Base-by-base conservation (phyloP, 2,888 invertebrate genomes). In the Cerastis leucographa region DNA sequence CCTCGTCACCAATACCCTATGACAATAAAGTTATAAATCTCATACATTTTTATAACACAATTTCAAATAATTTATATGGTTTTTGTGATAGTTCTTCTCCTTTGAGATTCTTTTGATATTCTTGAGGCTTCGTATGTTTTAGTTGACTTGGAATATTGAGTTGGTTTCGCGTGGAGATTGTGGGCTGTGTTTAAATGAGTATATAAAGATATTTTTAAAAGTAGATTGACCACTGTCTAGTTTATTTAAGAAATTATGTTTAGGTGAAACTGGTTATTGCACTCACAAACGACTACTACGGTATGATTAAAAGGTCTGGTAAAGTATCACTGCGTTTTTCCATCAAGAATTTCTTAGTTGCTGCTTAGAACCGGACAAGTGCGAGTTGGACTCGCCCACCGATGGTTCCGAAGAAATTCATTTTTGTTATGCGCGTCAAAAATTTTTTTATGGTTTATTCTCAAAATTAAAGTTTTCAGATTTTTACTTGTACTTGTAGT, bases 11-110 rank as follows among this genome's bases (percentile, higher is more conserved):
- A 85, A 90, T 90, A 87, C 87, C 89, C 88, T 87, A 88, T 89
- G 89, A 93, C 93, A 94, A 94, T 93, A 92, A 89, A 85, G 87
- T 87, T 89, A 90, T 91, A 93, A 94, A 94, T 93, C 94, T 94
- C 94, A 94, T 94, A 94, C 93, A 94, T 94, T 94, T 94, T 94
- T 93, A 94, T 94, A 88, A 91, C 90, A 89, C 89, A 89, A 92
- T 94, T 93, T 91, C 91, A 91, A 92, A 92, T 92, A 91, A 91
- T 92, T 91, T 89, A 85, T 90, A 87, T 85, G 81, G 81, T 85
- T 83, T 84, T 84, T 81, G 76, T 73, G 80, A 85, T 81, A 82
- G 84, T 83, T 74, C 68, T 54, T 71, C 74, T 79, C 73, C 73
- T 82, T 83, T 76, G 85, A 81, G 73, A 77, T 74, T 74, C 70